phyloP scores from a whole-genome alignment of 2,113 vertebrate species.

The Rhinogobius similis region DNA sequence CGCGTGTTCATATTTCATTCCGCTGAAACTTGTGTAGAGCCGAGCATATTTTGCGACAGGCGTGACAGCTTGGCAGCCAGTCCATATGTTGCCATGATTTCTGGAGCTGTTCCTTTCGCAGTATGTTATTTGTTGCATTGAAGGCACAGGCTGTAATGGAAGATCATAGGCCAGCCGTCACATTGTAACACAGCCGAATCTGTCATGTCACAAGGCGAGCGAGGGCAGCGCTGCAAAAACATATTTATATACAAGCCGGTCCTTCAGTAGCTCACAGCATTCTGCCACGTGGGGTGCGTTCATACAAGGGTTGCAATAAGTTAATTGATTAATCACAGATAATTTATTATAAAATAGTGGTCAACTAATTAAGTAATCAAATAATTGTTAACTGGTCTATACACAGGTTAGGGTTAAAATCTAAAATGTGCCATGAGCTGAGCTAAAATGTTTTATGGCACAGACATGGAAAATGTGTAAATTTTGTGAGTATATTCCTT shows the following conservation, averaged over 20 bases:
- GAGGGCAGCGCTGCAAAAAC: neutral
- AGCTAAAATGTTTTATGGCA: no score
- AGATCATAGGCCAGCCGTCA: conserved; percentile 42
- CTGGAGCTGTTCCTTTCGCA: conserved; percentile 14
- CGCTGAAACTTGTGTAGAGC: neutral
- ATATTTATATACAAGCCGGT: conserved; percentile 18
- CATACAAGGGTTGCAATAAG: no score
- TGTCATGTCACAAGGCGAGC: conserved; percentile 29
- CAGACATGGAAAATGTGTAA: no score
- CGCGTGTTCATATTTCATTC: conserved; percentile 24
- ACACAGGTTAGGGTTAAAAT: no score
- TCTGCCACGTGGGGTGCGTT: no score
- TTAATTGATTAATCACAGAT: no score
- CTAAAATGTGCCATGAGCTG: no score
- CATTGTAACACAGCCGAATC: conserved; percentile 35
- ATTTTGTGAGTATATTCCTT: no score
- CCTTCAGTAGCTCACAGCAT: neutral
- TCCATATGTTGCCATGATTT: conserved; percentile 21
- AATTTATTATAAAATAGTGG: no score
- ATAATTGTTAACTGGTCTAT: no score
- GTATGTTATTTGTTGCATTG: conserved; percentile 20
- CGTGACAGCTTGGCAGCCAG: conserved; percentile 23
- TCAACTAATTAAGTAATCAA: no score
- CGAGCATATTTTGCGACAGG: conserved; percentile 6
- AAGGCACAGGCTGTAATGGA: conserved; percentile 43